Percentiles rank a stretch among this genome's conserved stretches.
phyloP scores from a whole-genome alignment of 2,113 vertebrate species.

The Caloenas nicobarica region DNA sequence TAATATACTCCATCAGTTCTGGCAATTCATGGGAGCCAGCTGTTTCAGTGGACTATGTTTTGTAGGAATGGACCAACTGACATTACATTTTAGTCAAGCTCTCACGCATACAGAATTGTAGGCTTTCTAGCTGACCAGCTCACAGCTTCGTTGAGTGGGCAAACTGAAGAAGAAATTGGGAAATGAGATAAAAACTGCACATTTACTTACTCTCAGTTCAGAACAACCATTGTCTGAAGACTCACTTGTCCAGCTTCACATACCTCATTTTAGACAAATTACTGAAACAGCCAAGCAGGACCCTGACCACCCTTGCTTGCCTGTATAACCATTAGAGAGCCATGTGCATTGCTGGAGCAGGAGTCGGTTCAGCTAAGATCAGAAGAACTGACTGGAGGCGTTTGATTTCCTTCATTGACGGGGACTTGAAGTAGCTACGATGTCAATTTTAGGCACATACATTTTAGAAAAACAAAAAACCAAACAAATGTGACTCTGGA shows the following conservation, averaged over 20 bases:
- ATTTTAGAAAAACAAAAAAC: background rate
- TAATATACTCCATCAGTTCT: background rate
- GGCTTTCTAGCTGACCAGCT: background rate
- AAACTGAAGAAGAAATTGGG: background rate
- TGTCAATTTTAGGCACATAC: background rate
- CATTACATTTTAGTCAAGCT: background rate
- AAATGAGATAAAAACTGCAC: background rate
- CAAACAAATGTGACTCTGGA: background rate
- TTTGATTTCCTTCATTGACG: background rate
- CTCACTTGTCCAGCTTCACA: background rate
- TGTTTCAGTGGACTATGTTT: background rate
- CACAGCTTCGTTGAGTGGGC: background rate
- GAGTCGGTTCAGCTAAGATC: background rate
- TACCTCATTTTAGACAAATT: background rate
- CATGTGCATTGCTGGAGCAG: background rate
- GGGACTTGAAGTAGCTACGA: background rate
- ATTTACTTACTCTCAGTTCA: background rate
- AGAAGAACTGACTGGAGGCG: background rate
- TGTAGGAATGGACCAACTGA: background rate
- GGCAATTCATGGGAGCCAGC: background rate
- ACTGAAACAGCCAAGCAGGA: background rate
- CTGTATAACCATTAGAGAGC: background rate
- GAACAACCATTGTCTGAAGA: background rate
- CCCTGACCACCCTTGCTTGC: background rate
- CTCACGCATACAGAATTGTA: background rate